phyloP scores from a whole-genome alignment of 2,797 vertebrate species.

The Neopelma chrysocephalum region DNA sequence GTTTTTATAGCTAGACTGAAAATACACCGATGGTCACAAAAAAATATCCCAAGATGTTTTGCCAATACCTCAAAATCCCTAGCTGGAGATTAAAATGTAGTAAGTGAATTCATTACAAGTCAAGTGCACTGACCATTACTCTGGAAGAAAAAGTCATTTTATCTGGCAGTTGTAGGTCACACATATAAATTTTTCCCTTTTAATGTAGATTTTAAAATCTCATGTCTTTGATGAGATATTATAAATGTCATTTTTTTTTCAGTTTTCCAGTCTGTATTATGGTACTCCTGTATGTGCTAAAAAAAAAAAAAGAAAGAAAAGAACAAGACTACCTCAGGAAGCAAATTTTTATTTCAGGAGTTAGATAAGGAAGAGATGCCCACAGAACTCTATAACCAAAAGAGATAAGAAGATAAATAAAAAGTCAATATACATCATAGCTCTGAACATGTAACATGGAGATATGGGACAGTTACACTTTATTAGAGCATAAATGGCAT shows the following conservation, averaged over 20 bases:
- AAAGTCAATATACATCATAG: conserved; percentile 67
- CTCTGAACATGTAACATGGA: conserved; percentile 25
- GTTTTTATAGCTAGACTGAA: background rate
- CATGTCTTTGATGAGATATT: background rate
- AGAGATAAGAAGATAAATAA: conserved; percentile 70
- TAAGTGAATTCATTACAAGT: conserved; percentile 5
- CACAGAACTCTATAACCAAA: conserved; percentile 62
- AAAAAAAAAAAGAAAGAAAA: background rate
- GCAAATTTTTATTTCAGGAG: conserved; percentile 49
- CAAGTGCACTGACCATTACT: background rate
- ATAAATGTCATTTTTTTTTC: background rate
- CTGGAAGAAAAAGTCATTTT: background rate
- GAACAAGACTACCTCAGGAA: conserved; percentile 6
- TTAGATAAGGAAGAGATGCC: conserved; percentile 38
- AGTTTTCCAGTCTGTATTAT: background rate
- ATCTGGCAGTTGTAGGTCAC: conserved; percentile 2
- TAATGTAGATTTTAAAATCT: background rate
- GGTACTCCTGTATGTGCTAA: background rate
- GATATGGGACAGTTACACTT: conserved; percentile 55
- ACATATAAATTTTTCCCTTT: conserved; percentile 35
- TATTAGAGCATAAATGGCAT: conserved; percentile 47
- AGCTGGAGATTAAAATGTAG: background rate
- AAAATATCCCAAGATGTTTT: background rate
- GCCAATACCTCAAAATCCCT: background rate
- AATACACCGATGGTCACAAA: background rate